Evolutionary conservation across 2,113 vertebrate species (phyloP), one percentile per base, ranked within the genome.

Genomic region (Hiodon alosoides): DNA sequence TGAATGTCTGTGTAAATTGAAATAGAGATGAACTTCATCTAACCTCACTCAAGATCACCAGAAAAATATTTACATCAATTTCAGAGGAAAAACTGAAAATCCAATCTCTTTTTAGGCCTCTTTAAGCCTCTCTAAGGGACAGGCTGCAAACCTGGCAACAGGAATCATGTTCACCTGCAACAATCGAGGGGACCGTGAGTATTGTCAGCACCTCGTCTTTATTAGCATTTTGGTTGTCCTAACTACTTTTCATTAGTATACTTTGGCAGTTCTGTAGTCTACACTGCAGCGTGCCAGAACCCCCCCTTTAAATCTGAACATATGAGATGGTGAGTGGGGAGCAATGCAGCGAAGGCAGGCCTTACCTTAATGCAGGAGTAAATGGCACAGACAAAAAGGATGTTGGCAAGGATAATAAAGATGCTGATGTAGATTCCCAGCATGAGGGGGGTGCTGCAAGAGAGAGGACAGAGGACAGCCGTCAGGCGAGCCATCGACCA

Each of bases 281-380:
- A 31, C 31, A 77, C 14, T 58, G 62, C 46, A 9, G 46, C 8
- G 13, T 69, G 51, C 53, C 51, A 54, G 9, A 69, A 57, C 54
- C 54, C 10, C 54, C 31, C 31, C 31, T 2, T 31, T 31, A 31
- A 31, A 31, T 31, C 31, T 31, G 31, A 31, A 31, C 31, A 31
- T 31, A 31, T 31, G 31, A 31, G 31, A 46, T 50, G 50, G 46
- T 67, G 46, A 11, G 52, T 54, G 8, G 16, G 0, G 14, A 54
- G 69, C 10, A 14, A 14, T 5, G 66, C 2, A 62, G 60, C 14
- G 65, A 4, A 5, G 51, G 13, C 50, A n/a, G 3, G 88, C 89
- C 84, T 83, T 86, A 97, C 96, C 74, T 94, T 91, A 76, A 96
- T 86, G 51, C 96, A 98, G 78, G 95, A 95, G 82, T 96, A 96